Percentiles rank a stretch among this genome's conserved stretches.
Evolutionary conservation across 2,797 vertebrate species (phyloP).

Genomic region (Carapus acus): DNA sequence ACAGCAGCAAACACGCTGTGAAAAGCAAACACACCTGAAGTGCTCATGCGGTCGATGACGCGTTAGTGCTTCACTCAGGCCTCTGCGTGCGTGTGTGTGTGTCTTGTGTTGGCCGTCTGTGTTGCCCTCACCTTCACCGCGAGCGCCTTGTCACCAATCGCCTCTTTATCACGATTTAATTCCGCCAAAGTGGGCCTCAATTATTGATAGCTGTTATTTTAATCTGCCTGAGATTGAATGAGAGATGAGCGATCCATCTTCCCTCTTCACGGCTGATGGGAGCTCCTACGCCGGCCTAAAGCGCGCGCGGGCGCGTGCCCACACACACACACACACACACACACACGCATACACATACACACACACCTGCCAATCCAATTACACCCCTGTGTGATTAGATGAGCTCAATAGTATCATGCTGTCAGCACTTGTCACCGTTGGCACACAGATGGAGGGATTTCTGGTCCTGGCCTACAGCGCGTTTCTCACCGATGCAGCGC

Average conservation of each 20-base stretch:
- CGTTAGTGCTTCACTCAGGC: no score
- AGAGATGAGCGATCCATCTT: conserved; percentile 29
- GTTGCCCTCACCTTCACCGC: no score
- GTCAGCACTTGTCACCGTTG: conserved; percentile 4
- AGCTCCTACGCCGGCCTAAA: conserved; percentile 13
- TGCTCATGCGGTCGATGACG: no score
- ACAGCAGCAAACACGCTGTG: conserved; percentile 12
- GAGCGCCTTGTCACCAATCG: no score
- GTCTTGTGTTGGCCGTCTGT: background rate
- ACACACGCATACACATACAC: no score
- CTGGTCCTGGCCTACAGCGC: background rate
- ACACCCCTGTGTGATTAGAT: conserved; percentile 33
- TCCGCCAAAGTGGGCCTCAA: conserved; percentile 36
- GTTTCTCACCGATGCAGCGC: conserved; percentile 13
- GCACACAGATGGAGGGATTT: background rate
- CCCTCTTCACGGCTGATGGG: conserved; percentile 21
- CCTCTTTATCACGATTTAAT: conserved; percentile 38
- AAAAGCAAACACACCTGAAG: no score
- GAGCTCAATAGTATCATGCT: conserved; percentile 15
- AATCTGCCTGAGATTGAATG: conserved; percentile 26
- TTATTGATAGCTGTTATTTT: conserved; percentile 40
- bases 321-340: no score
- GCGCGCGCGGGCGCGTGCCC: no score
- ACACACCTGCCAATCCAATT: conserved; percentile 31
- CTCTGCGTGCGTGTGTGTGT: background rate